Conservation (phyloP, 1,140 invertebrate genomes). For the Caenorhabditis briggsae region DNA sequence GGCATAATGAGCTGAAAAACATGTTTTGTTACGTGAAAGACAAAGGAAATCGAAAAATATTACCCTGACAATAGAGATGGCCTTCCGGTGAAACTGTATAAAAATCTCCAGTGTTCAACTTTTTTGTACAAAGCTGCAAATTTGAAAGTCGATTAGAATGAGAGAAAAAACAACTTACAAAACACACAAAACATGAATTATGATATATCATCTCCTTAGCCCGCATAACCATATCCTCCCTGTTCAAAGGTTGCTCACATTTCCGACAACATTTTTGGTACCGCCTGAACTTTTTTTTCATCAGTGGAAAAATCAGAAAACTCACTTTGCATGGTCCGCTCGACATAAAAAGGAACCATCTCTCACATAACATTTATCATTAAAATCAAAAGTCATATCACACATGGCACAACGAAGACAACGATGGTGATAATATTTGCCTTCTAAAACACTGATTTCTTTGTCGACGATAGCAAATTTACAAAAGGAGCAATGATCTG, state of each 20-base stretch:
- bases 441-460: slow-evolving; percentile 46
- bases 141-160: not conserved
- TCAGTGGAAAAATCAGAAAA: not conserved
- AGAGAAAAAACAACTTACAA: slow-evolving; percentile 20
- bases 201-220: slow-evolving; percentile 28
- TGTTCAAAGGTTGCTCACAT: slow-evolving; percentile 8
- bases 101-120: slow-evolving; percentile 23
- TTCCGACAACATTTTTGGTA: slow-evolving; percentile 40
- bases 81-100: slow-evolving; percentile 26
- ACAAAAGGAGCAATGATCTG: slow-evolving; percentile 25
- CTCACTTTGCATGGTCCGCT: slow-evolving; percentile 21
- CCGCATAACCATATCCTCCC: slow-evolving; percentile 26
- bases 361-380: not conserved
- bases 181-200: slow-evolving; percentile 20
- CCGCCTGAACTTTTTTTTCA: not conserved
- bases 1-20: slow-evolving; percentile 51
- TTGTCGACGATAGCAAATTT: slow-evolving; percentile 9
- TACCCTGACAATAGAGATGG: slow-evolving; percentile 40
- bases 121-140: slow-evolving; percentile 11
- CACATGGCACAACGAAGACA: slow-evolving; percentile 7
- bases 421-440: slow-evolving; percentile 5
- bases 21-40: not conserved
- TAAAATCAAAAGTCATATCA: slow-evolving; percentile 21
- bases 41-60: not conserved
- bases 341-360: not conserved